Evolutionary conservation across 1,140 invertebrate species (phyloP).

Genomic region (Macrobrachium rosenbergii): DNA sequence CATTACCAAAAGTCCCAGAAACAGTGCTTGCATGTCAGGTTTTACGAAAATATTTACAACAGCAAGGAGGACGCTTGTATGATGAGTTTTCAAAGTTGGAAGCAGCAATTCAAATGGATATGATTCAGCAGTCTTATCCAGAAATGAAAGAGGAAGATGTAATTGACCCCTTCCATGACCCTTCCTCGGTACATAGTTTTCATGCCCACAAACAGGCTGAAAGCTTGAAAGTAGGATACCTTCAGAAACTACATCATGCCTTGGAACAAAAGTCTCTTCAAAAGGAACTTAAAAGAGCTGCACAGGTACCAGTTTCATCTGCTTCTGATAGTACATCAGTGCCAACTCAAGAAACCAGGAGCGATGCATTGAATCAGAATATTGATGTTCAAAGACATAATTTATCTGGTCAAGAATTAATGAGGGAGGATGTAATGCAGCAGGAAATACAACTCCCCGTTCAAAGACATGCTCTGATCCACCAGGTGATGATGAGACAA

Average conservation of each 20-base stretch:
- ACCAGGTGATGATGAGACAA: conserved; percentile 45
- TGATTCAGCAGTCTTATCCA: conserved; percentile 46
- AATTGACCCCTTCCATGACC: conserved; percentile 53
- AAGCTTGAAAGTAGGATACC: conserved; percentile 37
- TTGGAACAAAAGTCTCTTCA: conserved; percentile 39
- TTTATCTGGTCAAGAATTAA: conserved; percentile 31
- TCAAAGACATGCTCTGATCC: conserved; percentile 25
- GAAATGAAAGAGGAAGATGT: conserved; percentile 38
- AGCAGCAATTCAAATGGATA: conserved; percentile 51
- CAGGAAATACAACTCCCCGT: conserved; percentile 38
- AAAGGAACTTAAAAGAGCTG: conserved; percentile 42
- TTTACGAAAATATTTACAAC: conserved; percentile 50
- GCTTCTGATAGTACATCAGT: conserved; percentile 1
- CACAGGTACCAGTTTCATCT: conserved; percentile 22
- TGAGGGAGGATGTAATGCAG: conserved; percentile 18
- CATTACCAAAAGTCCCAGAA: conserved; percentile 38
- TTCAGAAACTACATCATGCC: conserved; percentile 49
- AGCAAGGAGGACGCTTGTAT: conserved; percentile 40
- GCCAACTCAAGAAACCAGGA: conserved; percentile 25
- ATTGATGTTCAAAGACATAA: conserved; percentile 33
- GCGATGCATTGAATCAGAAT: conserved; percentile 29
- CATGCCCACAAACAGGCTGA: conserved; percentile 37
- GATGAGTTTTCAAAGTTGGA: conserved; percentile 57
- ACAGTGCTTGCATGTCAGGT: conserved; percentile 54
- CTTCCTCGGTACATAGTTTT: conserved; percentile 52